Percentiles rank a stretch among this genome's conserved stretches.
These are phyloP conservation scores for Acanthaster planci DNA, from an alignment of 35 echinoderm and acorn worm species.

Conservation along the genomic window DNA sequence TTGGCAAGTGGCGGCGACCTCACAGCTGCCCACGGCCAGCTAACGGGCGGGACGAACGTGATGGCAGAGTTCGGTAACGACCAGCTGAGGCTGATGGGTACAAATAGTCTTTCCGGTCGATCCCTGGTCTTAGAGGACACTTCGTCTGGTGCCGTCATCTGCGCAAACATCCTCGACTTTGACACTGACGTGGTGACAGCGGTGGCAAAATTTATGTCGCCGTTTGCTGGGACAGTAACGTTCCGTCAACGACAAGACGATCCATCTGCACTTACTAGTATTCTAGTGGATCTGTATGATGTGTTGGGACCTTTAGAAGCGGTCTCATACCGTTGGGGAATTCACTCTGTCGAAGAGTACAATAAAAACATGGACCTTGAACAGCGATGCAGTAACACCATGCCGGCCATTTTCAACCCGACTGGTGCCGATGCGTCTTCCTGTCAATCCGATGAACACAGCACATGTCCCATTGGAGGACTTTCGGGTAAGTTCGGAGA, in stretches of 20 bases:
- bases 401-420: slow-evolving; percentile 23
- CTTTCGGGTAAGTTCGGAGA: slow-evolving; percentile 58
- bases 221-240: slow-evolving; percentile 76
- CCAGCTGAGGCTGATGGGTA: slow-evolving; percentile 22
- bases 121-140: slow-evolving; percentile 50
- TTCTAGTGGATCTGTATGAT: slow-evolving; percentile 74
- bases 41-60: not conserved
- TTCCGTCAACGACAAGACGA: slow-evolving; percentile 54
- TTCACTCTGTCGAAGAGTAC: slow-evolving; percentile 39
- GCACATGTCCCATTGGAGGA: slow-evolving; percentile 47
- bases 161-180: not conserved
- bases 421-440: not conserved
- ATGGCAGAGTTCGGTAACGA: slow-evolving; percentile 22
- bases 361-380: slow-evolving; percentile 54
- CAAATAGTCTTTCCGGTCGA: slow-evolving; percentile 52
- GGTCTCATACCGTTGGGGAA: slow-evolving; percentile 54
- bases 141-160: not conserved
- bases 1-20: slow-evolving; percentile 28
- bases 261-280: slow-evolving; percentile 41
- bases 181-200: slow-evolving; percentile 65
- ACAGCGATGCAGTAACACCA: slow-evolving; percentile 48
- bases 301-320: slow-evolving; percentile 32
- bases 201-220: slow-evolving; percentile 63
- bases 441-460: not conserved
- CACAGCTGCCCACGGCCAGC: slow-evolving; percentile 22